phyloP scores from a whole-genome alignment of 1,140 invertebrate genomes.

The Mycetomoellerius zeteki region DNA sequence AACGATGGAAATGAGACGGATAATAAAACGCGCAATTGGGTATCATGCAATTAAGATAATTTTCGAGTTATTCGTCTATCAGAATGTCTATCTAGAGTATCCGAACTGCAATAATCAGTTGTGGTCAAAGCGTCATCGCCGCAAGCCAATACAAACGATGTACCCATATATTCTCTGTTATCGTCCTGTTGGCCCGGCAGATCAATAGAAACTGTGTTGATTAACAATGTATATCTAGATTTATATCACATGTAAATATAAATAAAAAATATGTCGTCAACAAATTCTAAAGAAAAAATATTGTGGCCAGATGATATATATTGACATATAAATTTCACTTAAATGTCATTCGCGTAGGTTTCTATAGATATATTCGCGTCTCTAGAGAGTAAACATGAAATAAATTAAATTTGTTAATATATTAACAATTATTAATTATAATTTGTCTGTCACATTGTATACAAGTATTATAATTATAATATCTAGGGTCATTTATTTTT shows the following conservation, averaged over 20 bases:
- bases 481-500: background rate
- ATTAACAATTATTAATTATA: background rate
- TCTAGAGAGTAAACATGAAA: background rate
- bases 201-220: conserved; percentile 28
- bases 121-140: background rate
- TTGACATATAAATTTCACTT: background rate
- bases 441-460: background rate
- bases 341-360: background rate
- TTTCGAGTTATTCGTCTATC: background rate
- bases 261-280: background rate
- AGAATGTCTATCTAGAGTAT: background rate
- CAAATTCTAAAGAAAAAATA: conserved; percentile 1
- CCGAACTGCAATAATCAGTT: conserved; percentile 23
- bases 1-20: too few relatives aligned
- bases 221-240: background rate
- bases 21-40: conserved; percentile 4
- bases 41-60: background rate
- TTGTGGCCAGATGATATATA: background rate
- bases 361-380: background rate
- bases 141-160: background rate
- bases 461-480: background rate
- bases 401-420: conserved; percentile 1
- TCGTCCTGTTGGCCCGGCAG: background rate
- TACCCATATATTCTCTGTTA: background rate
- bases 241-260: background rate